Conservation (phyloP, 2,797 vertebrate genomes). For the Falco peregrinus region DNA sequence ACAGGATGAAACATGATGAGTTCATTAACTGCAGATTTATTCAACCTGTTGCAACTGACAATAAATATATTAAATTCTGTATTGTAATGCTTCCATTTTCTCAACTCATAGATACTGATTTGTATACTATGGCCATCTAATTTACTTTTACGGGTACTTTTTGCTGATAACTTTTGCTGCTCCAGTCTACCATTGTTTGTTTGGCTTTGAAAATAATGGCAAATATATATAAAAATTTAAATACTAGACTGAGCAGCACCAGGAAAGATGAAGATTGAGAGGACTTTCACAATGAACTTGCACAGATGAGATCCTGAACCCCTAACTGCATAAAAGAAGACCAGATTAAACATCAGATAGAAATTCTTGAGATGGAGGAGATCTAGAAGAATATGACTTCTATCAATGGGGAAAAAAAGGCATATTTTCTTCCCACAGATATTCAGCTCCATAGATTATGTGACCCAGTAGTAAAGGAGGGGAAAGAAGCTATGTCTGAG, state of each 20-base stretch:
- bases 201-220: background rate
- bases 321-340: background rate
- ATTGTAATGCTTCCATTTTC: background rate
- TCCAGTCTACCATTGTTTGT: background rate
- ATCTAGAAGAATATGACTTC: background rate
- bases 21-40: conserved; percentile 29
- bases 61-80: background rate
- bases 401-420: background rate
- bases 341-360: background rate
- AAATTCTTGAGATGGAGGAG: background rate
- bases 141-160: background rate
- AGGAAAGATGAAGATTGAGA: background rate
- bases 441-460: background rate
- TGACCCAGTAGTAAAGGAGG: background rate
- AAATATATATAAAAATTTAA: background rate
- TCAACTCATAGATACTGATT: background rate
- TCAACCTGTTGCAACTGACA: background rate
- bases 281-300: background rate
- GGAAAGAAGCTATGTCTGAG: background rate
- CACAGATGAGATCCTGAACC: background rate
- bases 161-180: background rate
- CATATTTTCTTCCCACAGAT: background rate
- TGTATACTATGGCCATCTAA: background rate
- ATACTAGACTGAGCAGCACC: background rate
- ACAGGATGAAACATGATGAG: background rate